Evolutionary conservation across 2,113 vertebrate genomes (phyloP).

Genomic region (Vulpes ferrilata): DNA sequence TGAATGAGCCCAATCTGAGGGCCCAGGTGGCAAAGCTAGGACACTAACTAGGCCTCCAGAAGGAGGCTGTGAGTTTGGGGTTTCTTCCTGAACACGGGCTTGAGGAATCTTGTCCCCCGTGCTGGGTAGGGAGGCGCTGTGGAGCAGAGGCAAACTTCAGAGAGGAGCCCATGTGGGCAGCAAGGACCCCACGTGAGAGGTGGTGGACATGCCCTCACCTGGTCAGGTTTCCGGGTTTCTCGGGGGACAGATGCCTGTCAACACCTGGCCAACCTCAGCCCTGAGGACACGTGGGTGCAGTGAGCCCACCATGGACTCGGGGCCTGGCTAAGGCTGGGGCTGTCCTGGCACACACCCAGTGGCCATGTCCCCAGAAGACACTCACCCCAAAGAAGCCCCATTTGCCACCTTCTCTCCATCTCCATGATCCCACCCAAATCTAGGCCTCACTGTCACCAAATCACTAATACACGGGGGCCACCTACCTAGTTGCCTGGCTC

Average conservation of each 20-base stretch:
- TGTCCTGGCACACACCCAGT: background rate
- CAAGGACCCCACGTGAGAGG: background rate
- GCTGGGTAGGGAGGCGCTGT: background rate
- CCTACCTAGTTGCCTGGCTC: background rate
- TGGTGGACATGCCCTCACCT: fast-evolving
- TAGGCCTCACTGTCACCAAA: too few species aligned
- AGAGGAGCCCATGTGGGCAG: background rate
- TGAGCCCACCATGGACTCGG: background rate
- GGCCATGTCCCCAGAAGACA: background rate
- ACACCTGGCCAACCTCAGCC: too few species aligned
- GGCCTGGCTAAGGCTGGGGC: too few species aligned
- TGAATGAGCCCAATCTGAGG: background rate
- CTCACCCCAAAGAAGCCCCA: background rate
- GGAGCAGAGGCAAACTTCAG: background rate
- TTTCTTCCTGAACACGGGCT: background rate
- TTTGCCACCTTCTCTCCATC: background rate
- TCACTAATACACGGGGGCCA: too few species aligned
- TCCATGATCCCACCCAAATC: background rate
- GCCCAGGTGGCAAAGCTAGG: background rate
- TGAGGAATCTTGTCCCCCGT: too few species aligned
- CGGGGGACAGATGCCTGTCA: background rate
- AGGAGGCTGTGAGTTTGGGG: background rate
- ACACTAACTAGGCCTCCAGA: background rate
- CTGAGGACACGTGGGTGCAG: background rate
- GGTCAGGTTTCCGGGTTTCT: background rate